Conservation (phyloP, 2,797 vertebrate genomes). For the Dryobates pubescens region DNA sequence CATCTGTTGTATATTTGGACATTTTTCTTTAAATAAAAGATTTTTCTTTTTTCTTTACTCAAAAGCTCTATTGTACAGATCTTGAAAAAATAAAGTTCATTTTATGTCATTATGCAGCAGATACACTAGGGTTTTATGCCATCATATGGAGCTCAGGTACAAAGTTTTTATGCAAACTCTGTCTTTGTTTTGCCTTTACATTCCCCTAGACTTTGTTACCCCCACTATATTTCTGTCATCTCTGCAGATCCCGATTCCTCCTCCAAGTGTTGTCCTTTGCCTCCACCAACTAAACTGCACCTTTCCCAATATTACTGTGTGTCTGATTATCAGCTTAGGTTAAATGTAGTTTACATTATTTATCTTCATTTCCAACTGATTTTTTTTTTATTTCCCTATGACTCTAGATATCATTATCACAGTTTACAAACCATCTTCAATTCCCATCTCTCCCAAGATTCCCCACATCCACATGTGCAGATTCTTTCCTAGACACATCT, state of each 20-base stretch:
- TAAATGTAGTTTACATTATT: background rate
- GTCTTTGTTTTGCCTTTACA: background rate
- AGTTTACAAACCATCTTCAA: background rate
- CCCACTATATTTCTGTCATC: background rate
- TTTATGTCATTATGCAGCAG: background rate
- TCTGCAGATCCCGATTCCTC: background rate
- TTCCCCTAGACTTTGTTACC: background rate
- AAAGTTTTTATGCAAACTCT: background rate
- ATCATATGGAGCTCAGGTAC: background rate
- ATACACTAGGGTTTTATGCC: background rate
- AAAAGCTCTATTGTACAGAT: background rate
- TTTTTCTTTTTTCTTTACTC: background rate
- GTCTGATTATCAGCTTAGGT: background rate
- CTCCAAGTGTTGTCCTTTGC: background rate
- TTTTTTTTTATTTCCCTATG: background rate
- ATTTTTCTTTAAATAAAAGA: background rate
- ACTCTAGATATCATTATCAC: background rate
- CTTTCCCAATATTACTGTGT: background rate
- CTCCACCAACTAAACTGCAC: background rate
- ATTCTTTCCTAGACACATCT: background rate
- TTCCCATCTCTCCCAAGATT: background rate
- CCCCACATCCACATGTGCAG: background rate
- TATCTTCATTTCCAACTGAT: background rate
- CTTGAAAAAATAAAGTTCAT: background rate
- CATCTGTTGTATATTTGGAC: background rate